Base-by-base conservation (phyloP, 2,888 invertebrate species). In the Ormyrus rosae region DNA sequence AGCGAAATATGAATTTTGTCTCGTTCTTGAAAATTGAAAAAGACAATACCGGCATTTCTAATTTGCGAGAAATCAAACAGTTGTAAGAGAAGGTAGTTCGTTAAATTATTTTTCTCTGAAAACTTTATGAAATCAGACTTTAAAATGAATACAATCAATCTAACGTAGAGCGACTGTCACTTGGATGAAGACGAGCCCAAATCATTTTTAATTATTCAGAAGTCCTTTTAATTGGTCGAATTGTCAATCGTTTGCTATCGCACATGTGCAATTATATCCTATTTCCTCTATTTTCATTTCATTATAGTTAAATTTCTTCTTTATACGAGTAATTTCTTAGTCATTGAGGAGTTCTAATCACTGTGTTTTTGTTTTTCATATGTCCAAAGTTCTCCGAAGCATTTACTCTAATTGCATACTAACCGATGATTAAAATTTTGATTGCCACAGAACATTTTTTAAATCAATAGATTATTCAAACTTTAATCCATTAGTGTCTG, bases 161-260 rank as follows among this genome's bases (percentile, higher is more conserved):
- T 8, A 13, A 64, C n/a, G 34, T 6, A 58, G 13, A 58, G 13
- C 11, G 53, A 72, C 50, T 74, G 64, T 74, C 74, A 73, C 56
- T 74, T 50, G 34, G 46, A 2, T 11, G 11, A 46, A 56, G 55
- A 6, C 51, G 6, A 71, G 64, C 48, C 50, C 65, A 51, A 74
- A 74, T 60, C 65, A 65, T 51, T n/a, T 19, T 50, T 74, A 74
- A 74, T 74, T 74, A 74, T 67, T 74, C 74, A 34, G 51, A 58
- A 60, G 64, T n/a, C 51, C 51, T 58, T 67, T 74, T 67, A 74
- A 74, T 74, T 60, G 74, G 50, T 6, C 34, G 13, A 74, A 74
- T 74, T 58, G 19, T 9, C 13, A 64, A 64, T 19, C 64, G 45
- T 45, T 53, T 19, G 0, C 10, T 34, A 48, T 61, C 73, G 48